A percentile compares a stretch with the other conserved stretches of the same genome.
phyloP scores from a whole-genome alignment of 2,113 vertebrate genomes.

The Malurus melanocephalus region DNA sequence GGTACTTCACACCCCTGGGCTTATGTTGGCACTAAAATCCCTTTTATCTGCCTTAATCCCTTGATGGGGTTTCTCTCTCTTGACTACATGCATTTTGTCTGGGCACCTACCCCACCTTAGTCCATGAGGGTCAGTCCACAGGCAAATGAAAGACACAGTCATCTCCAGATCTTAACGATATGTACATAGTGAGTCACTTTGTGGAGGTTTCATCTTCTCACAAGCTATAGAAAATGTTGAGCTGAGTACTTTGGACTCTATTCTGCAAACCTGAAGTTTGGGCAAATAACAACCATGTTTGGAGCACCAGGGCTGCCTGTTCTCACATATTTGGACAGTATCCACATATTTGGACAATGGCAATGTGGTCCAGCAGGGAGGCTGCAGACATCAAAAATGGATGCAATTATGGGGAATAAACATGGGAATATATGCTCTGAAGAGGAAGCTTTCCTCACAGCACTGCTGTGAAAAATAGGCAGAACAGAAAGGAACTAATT shows the following conservation, averaged over 20 bases:
- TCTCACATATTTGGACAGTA: not conserved
- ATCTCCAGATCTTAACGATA: not conserved
- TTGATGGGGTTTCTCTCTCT: not conserved
- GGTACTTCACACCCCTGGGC: not conserved
- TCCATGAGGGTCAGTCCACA: not conserved
- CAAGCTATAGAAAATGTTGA: not conserved
- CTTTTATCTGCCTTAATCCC: not conserved
- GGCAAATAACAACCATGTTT: fast-evolving
- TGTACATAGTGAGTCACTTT: not conserved
- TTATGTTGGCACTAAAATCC: not conserved
- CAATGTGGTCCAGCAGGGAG: not conserved
- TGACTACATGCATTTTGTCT: not conserved
- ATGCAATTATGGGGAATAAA: not conserved
- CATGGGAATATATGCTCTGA: not conserved
- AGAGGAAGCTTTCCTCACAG: slow-evolving; percentile 4
- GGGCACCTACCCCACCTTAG: not conserved
- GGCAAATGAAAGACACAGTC: not conserved
- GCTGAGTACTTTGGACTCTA: not conserved
- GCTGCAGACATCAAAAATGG: not conserved
- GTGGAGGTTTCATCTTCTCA: not conserved
- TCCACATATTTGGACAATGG: not conserved
- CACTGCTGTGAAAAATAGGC: slow-evolving; percentile 5
- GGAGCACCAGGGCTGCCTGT: not conserved
- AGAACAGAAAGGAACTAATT: slow-evolving; percentile 31
- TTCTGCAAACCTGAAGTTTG: not conserved